phyloP scores from a whole-genome alignment of 2,113 vertebrate genomes.

The Macrotis lagotis region DNA sequence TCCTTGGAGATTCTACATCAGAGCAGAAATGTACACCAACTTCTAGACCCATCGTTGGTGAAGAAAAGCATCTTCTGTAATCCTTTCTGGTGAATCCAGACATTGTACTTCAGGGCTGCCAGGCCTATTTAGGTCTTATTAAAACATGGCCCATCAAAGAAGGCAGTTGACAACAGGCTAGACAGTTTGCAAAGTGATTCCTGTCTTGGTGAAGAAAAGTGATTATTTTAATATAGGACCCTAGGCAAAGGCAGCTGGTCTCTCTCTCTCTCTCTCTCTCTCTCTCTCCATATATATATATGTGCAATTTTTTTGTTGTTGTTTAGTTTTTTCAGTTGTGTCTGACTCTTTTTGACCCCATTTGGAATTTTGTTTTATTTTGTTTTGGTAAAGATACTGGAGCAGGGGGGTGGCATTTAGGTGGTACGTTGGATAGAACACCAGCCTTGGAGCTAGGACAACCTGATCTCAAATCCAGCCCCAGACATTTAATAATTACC shows the following conservation, averaged over 20 bases:
- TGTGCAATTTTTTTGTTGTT: neutral
- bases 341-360: neutral
- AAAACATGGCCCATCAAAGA: slow-evolving; percentile 67
- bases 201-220: slow-evolving; percentile 34
- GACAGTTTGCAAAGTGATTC: slow-evolving; percentile 57
- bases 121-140: slow-evolving; percentile 55
- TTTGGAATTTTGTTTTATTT: neutral
- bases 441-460: too few relatives aligned
- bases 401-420: too few relatives aligned
- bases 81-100: slow-evolving; percentile 78
- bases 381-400: neutral
- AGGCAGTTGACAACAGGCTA: slow-evolving; percentile 53
- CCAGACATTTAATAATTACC: too few relatives aligned
- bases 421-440: too few relatives aligned
- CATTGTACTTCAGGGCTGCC: slow-evolving; percentile 63
- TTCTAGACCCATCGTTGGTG: slow-evolving; percentile 56
- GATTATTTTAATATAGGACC: neutral
- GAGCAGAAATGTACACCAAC: slow-evolving; percentile 81
- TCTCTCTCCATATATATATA: too few relatives aligned
- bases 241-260: slow-evolving; percentile 43
- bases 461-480: too few relatives aligned
- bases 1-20: slow-evolving; percentile 81
- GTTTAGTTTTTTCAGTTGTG: accelerated
- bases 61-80: slow-evolving; percentile 81
- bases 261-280: too few relatives aligned